phyloP scores from a whole-genome alignment of 2,113 vertebrate species.

The Phocoena sinus region DNA sequence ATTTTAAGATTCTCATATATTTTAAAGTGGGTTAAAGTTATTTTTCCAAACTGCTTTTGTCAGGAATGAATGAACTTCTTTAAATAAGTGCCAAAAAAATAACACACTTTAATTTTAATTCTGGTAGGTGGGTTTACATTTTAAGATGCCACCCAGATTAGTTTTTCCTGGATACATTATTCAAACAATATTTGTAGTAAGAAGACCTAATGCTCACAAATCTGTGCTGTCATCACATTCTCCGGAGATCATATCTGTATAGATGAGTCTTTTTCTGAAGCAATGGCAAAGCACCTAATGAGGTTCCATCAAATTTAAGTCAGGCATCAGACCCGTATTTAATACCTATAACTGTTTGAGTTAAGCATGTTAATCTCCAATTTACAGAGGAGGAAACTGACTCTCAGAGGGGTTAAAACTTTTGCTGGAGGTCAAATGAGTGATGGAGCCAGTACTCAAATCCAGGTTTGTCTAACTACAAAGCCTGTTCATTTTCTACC shows the following conservation, averaged over 20 bases:
- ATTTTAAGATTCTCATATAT: constrained; percentile 42
- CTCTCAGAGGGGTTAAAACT: background rate
- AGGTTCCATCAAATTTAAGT: background rate
- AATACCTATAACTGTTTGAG: background rate
- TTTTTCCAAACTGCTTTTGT: constrained; percentile 37
- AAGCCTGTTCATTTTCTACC: background rate
- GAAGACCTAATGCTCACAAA: background rate
- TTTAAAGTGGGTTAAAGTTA: constrained; percentile 41
- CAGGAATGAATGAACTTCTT: background rate
- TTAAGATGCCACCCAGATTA: background rate
- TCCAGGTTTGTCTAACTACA: background rate
- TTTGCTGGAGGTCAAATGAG: background rate
- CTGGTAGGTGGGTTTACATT: background rate
- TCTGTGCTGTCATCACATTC: background rate
- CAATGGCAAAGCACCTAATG: background rate
- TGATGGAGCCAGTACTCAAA: background rate
- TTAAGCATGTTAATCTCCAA: background rate
- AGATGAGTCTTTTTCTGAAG: background rate
- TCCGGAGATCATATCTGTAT: background rate
- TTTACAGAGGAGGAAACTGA: background rate
- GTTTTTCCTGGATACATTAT: background rate
- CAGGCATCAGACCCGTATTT: background rate
- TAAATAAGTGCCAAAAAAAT: background rate
- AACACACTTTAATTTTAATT: constrained; percentile 5
- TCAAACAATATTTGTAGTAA: background rate